These are phyloP conservation scores for Centroberyx gerrardi DNA, from an alignment of 2,797 vertebrate species.

Conservation along the genomic window DNA sequence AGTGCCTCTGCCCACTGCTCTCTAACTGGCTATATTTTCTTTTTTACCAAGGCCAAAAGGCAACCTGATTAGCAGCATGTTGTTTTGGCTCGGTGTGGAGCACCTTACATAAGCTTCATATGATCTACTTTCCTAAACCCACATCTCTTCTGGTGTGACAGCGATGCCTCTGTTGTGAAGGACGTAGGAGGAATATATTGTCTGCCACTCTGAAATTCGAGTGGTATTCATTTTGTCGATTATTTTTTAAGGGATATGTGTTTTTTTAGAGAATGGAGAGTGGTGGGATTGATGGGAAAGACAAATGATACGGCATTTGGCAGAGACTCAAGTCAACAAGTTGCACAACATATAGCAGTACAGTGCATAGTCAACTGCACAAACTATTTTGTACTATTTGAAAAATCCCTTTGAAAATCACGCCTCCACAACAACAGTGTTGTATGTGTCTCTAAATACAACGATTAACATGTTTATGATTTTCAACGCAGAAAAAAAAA, in stretches of 20 bases:
- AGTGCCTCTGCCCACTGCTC: background rate
- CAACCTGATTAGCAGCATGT: conserved; percentile 48
- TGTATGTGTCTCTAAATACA: background rate
- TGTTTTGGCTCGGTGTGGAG: conserved; percentile 52
- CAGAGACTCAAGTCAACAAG: background rate
- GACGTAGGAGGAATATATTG: conserved; percentile 65
- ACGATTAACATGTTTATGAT: background rate
- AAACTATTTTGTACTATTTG: too few relatives aligned
- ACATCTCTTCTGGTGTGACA: conserved; percentile 47
- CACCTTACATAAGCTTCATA: conserved; percentile 70
- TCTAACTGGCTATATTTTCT: conserved; percentile 6
- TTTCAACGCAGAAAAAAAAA: conserved; percentile 5
- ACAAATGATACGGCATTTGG: background rate
- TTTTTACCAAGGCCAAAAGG: conserved; percentile 34
- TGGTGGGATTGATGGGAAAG: too few relatives aligned
- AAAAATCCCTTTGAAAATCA: too few relatives aligned
- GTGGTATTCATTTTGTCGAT: conserved; percentile 52
- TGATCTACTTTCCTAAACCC: conserved; percentile 64
- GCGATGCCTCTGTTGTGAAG: conserved; percentile 59
- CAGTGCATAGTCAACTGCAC: background rate
- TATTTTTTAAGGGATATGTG: conserved; percentile 15
- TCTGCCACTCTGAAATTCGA: conserved; percentile 48
- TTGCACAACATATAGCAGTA: too few relatives aligned
- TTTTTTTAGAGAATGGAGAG: background rate
- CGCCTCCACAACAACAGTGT: too few relatives aligned